Evolutionary conservation across 1,140 invertebrate species (phyloP), one percentile per base, ranked within the genome.

Genomic region (Pygmarrhopalites habei): DNA sequence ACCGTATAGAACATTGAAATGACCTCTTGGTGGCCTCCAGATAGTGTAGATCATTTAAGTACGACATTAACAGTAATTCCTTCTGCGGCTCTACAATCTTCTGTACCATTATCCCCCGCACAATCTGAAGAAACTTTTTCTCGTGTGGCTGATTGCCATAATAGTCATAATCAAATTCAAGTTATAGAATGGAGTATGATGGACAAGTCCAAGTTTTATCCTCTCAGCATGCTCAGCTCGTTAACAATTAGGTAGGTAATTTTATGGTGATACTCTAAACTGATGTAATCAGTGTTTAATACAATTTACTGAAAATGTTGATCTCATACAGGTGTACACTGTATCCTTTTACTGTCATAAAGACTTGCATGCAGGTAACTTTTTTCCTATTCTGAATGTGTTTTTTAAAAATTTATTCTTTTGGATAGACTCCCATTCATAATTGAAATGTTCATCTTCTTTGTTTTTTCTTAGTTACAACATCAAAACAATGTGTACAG

Each of bases 151-250:
- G n/a, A n/a, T n/a, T n/a, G n/a, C n/a, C n/a, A n/a, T n/a, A n/a
- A n/a, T n/a, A 5, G 4, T 55, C 25, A 28, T 55, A 32, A 21
- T 55, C 58, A 64, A 39, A 70, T 92, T 65, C 83, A 84, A 39
- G 92, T 86, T n/a, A 96, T 99, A 68, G 93, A 98, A 79, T 96
- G 94, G 90, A 83, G 95, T 63, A 98, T 98, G 93, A 92, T 99
- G 90, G 90, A 99, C 76, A 95, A 96, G 72, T 84, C 81, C 23
- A 75, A 95, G 85, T 82, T 95, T 88, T 80, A 94, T 85, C 93
- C 95, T 2, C 76, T 98, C 41, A 95, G 92, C 52, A 88, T 96
- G 79, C 76, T 94, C 1, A 85, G 84, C 72, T 89, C 87, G 2
- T 90, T 95, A 74, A 81, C 85, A 70, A 86, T 98, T 41, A 82